phyloP scores from a whole-genome alignment of 2,888 invertebrate species.

The Thymelicus sylvestris region DNA sequence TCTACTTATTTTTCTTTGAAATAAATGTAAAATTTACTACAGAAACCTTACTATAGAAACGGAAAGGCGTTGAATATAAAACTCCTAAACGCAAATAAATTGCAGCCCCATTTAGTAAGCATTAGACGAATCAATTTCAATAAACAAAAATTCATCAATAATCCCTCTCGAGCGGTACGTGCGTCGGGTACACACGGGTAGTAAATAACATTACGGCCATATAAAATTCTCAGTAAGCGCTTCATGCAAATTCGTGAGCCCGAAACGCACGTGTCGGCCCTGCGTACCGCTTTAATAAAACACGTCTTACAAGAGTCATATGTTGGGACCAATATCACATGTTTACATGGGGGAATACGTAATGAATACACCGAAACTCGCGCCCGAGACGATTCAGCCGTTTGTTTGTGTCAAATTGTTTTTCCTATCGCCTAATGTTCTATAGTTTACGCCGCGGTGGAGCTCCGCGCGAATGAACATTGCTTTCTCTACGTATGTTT shows the following conservation, averaged over 20 bases:
- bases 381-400: constrained; percentile 25
- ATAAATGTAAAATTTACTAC: too few relatives aligned
- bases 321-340: constrained; percentile 43
- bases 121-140: constrained; percentile 16
- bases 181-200: constrained; percentile 7
- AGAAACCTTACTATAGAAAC: too few relatives aligned
- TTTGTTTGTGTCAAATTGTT: constrained; percentile 23
- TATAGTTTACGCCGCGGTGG: not conserved
- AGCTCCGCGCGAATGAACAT: not conserved
- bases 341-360: constrained; percentile 44
- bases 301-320: constrained; percentile 42
- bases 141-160: constrained; percentile 20
- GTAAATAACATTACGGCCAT: constrained; percentile 28
- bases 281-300: constrained; percentile 46
- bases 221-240: constrained; percentile 33
- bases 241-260: constrained; percentile 31
- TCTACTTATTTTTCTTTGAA: too few relatives aligned
- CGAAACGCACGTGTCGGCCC: constrained; percentile 29
- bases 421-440: constrained; percentile 13
- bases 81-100: too few relatives aligned
- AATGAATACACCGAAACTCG: constrained; percentile 44
- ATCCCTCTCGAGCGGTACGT: constrained; percentile 11
- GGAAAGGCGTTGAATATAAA: too few relatives aligned
- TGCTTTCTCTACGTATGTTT: not conserved
- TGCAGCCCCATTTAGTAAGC: not conserved